Percentiles rank a stretch among this genome's conserved stretches.
phyloP scores from a whole-genome alignment of 2,888 invertebrate genomes.

The Drosophila heteroneura region DNA sequence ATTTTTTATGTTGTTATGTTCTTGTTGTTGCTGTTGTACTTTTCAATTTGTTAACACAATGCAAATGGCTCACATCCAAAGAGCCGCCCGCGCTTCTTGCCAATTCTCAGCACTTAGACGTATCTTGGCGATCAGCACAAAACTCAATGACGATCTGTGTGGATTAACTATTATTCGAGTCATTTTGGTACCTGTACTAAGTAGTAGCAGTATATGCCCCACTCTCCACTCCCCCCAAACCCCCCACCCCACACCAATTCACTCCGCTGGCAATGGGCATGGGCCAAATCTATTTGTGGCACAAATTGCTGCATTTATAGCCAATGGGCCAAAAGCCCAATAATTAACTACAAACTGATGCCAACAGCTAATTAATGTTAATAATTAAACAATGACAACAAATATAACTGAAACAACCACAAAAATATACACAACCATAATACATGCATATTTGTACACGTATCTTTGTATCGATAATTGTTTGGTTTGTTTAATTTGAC shows the following conservation, averaged over 20 bases:
- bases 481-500: conserved; percentile 9
- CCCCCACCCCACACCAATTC: conserved; percentile 5
- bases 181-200: conserved; percentile 14
- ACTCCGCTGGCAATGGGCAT: conserved; percentile 38
- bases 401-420: neutral
- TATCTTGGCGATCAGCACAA: conserved; percentile 24
- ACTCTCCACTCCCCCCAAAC: neutral
- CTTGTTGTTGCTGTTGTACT: conserved; percentile 18
- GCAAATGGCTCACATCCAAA: conserved; percentile 56
- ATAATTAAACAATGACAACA: conserved; percentile 29
- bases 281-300: conserved; percentile 54
- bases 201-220: neutral
- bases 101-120: conserved; percentile 33
- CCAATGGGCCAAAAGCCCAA: conserved; percentile 44
- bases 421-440: neutral
- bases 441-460: neutral
- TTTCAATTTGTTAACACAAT: conserved; percentile 51
- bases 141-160: conserved; percentile 46
- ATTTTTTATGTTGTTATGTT: conserved; percentile 22
- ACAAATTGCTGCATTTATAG: conserved; percentile 48
- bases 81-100: conserved; percentile 21
- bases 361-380: conserved; percentile 32
- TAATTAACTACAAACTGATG: conserved; percentile 48
- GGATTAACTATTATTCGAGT: conserved; percentile 67
- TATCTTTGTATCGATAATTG: neutral